A percentile compares a stretch with the other conserved stretches of the same genome.
These are phyloP conservation scores for Cisticola juncidis DNA, from an alignment of 2,113 vertebrate species.

Conservation along the genomic window DNA sequence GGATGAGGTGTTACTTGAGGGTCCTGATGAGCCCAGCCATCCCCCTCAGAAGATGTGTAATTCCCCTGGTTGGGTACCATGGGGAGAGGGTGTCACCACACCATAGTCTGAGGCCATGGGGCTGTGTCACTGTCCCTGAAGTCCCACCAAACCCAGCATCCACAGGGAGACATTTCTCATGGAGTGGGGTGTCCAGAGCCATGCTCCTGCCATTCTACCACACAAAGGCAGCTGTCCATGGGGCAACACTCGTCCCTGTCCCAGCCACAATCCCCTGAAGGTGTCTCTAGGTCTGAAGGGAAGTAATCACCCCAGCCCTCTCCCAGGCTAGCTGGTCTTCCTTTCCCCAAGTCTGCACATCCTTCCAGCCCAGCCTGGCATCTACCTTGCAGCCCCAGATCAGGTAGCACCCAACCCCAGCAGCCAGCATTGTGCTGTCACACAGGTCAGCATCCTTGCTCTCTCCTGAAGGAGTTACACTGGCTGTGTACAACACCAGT, in stretches of 20 bases:
- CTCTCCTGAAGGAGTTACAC: background rate
- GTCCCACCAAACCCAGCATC: background rate
- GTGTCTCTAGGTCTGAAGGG: too few relatives aligned
- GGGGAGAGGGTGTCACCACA: background rate
- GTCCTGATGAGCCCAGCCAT: background rate
- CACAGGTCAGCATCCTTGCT: background rate
- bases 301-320: background rate
- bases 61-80: background rate
- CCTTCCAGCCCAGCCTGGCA: background rate
- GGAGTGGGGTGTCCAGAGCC: background rate
- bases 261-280: background rate
- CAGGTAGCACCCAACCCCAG: background rate
- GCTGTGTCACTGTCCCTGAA: fast-evolving
- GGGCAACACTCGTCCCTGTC: background rate
- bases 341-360: background rate
- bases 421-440: background rate
- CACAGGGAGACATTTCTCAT: background rate
- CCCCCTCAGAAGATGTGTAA: background rate
- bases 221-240: too few relatives aligned
- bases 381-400: background rate
- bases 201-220: background rate
- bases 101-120: background rate
- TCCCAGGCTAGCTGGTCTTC: background rate
- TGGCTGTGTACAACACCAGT: fast-evolving
- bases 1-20: background rate